These are phyloP conservation scores for Melanerpes formicivorus DNA, from an alignment of 2,113 vertebrate species.

Conservation along the genomic window DNA sequence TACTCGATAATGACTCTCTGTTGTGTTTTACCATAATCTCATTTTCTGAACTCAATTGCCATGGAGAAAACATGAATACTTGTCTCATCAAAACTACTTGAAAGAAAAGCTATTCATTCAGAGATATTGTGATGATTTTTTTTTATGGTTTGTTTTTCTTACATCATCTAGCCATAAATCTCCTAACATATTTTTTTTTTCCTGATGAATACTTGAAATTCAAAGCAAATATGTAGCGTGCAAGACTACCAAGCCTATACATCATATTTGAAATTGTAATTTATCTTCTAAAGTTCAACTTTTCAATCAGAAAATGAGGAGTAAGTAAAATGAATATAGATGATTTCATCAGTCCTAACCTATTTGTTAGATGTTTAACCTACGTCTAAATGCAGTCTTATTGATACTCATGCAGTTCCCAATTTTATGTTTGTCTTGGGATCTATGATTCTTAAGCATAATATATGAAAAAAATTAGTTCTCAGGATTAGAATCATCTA, in stretches of 20 bases:
- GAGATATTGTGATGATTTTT: neutral
- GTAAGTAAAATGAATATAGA: neutral
- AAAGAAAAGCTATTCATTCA: conserved; percentile 2
- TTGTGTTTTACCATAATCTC: neutral
- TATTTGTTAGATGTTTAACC: neutral
- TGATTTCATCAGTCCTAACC: neutral
- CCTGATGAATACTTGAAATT: conserved; percentile 12
- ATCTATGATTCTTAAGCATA: neutral
- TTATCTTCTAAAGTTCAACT: neutral
- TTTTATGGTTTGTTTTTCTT: conserved; percentile 13
- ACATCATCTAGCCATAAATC: neutral
- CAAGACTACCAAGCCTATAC: neutral
- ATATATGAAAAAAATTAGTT: neutral
- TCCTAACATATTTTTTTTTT: neutral
- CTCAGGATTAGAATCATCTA: neutral
- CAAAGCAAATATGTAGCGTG: neutral
- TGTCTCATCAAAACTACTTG: neutral
- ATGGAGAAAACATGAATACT: neutral
- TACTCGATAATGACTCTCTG: neutral
- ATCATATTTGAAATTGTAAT: neutral
- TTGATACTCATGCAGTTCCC: neutral
- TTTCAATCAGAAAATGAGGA: conserved; percentile 27
- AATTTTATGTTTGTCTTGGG: neutral
- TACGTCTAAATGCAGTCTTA: neutral
- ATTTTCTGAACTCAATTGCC: neutral